Percentiles rank a stretch among this genome's conserved stretches.
These are phyloP conservation scores for Anoura caudifer DNA, from an alignment of 2,113 vertebrate species.

Conservation along the genomic window DNA sequence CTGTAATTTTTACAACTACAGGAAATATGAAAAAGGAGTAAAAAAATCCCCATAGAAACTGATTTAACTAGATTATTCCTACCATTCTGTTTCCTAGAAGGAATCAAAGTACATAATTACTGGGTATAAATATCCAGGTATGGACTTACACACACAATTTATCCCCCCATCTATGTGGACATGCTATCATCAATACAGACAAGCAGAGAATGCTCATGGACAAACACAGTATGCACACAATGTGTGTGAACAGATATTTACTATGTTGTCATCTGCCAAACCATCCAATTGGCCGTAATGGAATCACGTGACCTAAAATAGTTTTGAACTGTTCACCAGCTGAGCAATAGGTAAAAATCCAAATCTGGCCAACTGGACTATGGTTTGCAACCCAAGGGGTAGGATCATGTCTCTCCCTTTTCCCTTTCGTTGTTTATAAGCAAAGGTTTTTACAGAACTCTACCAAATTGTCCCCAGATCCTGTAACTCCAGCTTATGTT, in stretches of 20 bases:
- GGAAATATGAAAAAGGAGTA: conserved; percentile 82
- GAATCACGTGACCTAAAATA: conserved; percentile 71
- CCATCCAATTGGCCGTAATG: conserved; percentile 66
- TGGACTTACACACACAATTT: conserved; percentile 13
- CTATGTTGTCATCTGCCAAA: conserved; percentile 67
- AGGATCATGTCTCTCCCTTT: conserved; percentile 37
- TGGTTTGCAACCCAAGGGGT: conserved; percentile 52
- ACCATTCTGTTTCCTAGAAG: conserved; percentile 69
- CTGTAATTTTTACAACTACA: conserved; percentile 91
- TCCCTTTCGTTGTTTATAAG: conserved; percentile 3
- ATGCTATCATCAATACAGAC: neutral
- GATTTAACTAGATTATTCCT: conserved; percentile 77
- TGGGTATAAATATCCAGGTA: conserved; percentile 59
- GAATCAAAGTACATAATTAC: conserved; percentile 63
- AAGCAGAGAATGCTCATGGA: conserved; percentile 30
- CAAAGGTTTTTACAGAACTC: conserved; percentile 29
- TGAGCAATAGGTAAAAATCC: conserved; percentile 67
- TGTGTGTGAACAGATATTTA: conserved; percentile 60
- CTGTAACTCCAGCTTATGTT: conserved; percentile 30
- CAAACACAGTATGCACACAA: conserved; percentile 27
- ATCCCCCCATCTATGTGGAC: neutral
- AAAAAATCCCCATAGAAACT: conserved; percentile 77
- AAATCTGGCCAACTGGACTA: conserved; percentile 60
- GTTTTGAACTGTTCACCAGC: conserved; percentile 73
- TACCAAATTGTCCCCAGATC: conserved; percentile 31